phyloP scores from a whole-genome alignment of 2,888 invertebrate genomes.

The Leptinotarsa haldemani region DNA sequence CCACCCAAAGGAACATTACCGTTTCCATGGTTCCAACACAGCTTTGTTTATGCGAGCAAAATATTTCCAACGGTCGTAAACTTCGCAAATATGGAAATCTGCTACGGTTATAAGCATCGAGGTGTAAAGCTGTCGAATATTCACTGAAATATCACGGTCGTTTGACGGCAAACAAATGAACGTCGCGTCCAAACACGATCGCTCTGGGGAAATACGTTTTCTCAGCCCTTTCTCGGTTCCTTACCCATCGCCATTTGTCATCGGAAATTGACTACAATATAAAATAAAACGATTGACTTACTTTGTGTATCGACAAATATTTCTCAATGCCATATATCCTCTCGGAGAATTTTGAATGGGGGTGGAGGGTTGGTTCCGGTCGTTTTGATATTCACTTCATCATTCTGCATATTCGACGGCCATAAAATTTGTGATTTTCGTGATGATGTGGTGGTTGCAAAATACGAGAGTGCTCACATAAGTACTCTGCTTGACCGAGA shows the following conservation, averaged over 20 bases:
- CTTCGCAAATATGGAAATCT: conserved; percentile 34
- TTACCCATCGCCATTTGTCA: conserved; percentile 58
- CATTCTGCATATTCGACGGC: not conserved
- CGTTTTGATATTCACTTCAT: conserved; percentile 1
- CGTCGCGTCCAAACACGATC: conserved; percentile 52
- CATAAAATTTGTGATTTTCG: not conserved
- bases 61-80: conserved; percentile 22
- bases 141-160: conserved; percentile 57
- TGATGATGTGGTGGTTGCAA: not conserved
- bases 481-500: no score
- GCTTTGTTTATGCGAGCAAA: not conserved
- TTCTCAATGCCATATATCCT: conserved; percentile 30
- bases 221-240: conserved; percentile 56
- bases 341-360: conserved; percentile 25
- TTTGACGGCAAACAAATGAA: conserved; percentile 58
- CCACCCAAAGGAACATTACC: no score
- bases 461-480: no score
- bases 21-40: not conserved
- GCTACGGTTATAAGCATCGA: conserved; percentile 51
- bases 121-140: conserved; percentile 58
- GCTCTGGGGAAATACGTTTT: conserved; percentile 58
- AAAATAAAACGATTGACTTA: conserved; percentile 60
- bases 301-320: conserved; percentile 52
- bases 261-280: conserved; percentile 60
- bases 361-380: not conserved